Evolutionary conservation across 2,888 invertebrate genomes (phyloP), one percentile per base, ranked within the genome.

Genomic region (Camptogramma bilineatum): DNA sequence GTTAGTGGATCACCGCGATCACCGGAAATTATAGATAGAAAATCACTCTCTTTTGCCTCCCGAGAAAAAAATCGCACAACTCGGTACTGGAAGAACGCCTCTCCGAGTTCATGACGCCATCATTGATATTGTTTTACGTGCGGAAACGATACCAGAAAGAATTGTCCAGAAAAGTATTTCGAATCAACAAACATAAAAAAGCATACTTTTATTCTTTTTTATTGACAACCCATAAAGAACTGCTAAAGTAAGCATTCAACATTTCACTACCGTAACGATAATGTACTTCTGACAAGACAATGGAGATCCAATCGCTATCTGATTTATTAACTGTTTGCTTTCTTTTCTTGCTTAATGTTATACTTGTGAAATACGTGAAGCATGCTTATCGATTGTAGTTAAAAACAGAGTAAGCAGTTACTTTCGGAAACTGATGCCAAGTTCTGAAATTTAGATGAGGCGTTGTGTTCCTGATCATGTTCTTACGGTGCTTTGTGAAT

Each of bases 241-340:
- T 34, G 34, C n/a, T 55, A 21, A 55, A 62, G 55, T 52, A 46
- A 42, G 52, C 52, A 53, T 52, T 42, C 46, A 58, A 55, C 62
- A 62, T 59, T 62, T 63, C 65, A 57, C 17, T 65, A 56, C 52
- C 55, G 61, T 58, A 47, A 56, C 62, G 66, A 55, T 63, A 68
- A 64, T 64, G 53, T 56, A 51, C 48, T 59, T 51, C 58, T 60
- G 71, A 69, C 69, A 65, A 67, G 61, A 71, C 71, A 71, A 71
- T 71, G 63, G 69, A 31, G 63, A 54, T 64, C 34, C 56, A 65
- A 52, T 67, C 62, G 54, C 56, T 61, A 63, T 62, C 61, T 65
- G 62, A 66, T 71, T 65, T 62, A 71, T 65, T 18, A 64, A 51
- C 58, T 63, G 61, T 56, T 55, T 55, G 47, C 55, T 66, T 60